Evolutionary conservation across 2,888 invertebrate genomes (phyloP).

Genomic region (Acanthoscelides obtectus): DNA sequence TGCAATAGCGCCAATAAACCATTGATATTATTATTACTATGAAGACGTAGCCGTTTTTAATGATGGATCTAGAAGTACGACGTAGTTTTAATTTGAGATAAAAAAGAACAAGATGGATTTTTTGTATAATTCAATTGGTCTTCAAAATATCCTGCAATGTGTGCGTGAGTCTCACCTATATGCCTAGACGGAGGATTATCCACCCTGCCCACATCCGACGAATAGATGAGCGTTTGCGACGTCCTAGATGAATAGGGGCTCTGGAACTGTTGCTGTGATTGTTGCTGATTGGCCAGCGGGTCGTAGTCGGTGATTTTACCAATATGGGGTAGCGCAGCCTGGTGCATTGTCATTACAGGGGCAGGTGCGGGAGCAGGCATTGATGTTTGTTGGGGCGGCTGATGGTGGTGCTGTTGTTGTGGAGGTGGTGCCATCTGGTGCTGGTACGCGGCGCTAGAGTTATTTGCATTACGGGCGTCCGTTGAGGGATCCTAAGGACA

Average conservation of each 20-base stretch:
- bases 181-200: slow-evolving; percentile 45
- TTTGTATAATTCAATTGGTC: too few relatives aligned
- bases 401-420: slow-evolving; percentile 37
- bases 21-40: neutral
- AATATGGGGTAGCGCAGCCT: slow-evolving; percentile 37
- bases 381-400: slow-evolving; percentile 40
- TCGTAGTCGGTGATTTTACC: slow-evolving; percentile 79
- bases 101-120: too few relatives aligned
- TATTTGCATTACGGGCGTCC: neutral
- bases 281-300: slow-evolving; percentile 50
- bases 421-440: slow-evolving; percentile 46
- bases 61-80: too few relatives aligned
- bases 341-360: slow-evolving; percentile 19
- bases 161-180: slow-evolving; percentile 56
- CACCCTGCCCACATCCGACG: slow-evolving; percentile 68
- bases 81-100: too few relatives aligned
- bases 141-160: too few relatives aligned
- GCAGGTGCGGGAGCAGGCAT: slow-evolving; percentile 22
- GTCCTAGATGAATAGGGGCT: slow-evolving; percentile 65
- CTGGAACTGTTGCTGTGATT: slow-evolving; percentile 19
- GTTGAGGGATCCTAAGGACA: neutral
- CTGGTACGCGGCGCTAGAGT: neutral
- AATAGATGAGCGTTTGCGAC: slow-evolving; percentile 81
- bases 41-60: too few relatives aligned
- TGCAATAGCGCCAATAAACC: too few relatives aligned